Percentiles rank a stretch among this genome's conserved stretches.
Evolutionary conservation across 2,113 vertebrate genomes (phyloP).

Genomic region (Chaetodon auriga): DNA sequence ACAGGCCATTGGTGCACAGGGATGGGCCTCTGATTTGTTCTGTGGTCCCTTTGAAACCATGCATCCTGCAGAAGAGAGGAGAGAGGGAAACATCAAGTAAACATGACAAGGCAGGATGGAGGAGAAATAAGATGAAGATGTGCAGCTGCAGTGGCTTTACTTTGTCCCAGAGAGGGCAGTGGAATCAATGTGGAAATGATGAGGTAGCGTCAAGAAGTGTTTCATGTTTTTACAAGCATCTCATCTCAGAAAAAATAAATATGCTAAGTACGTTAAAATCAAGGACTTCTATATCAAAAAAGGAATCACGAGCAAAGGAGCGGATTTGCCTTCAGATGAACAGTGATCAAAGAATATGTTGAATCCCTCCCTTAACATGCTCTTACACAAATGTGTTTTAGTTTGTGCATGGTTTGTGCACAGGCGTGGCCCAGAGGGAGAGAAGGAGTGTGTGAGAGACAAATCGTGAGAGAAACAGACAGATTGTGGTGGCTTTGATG

Average conservation of each 20-base stretch:
- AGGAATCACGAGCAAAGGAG: conserved; percentile 27
- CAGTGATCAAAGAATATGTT: conserved; percentile 62
- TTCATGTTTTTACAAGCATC: too few species aligned
- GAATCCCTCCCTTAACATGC: conserved; percentile 45
- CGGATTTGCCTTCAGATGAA: conserved; percentile 24
- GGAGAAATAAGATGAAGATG: conserved; percentile 67
- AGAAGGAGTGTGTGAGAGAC: conserved; percentile 68
- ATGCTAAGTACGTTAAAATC: conserved; percentile 15
- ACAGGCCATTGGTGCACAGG: conserved; percentile 63
- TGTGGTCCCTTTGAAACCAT: conserved; percentile 82
- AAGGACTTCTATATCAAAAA: conserved; percentile 40
- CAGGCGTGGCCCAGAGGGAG: conserved; percentile 32
- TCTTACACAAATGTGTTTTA: conserved; percentile 70
- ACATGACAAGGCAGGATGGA: conserved; percentile 65
- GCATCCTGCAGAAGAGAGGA: conserved; percentile 65
- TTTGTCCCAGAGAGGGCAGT: conserved; percentile 58
- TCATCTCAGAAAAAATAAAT: conserved; percentile 34
- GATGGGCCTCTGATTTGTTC: conserved; percentile 79
- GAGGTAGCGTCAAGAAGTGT: conserved; percentile 19
- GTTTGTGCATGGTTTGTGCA: conserved; percentile 74
- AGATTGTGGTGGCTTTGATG: conserved; percentile 81
- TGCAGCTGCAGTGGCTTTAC: conserved; percentile 65
- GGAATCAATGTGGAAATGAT: conserved; percentile 67
- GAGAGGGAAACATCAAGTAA: conserved; percentile 61
- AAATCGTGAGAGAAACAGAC: conserved; percentile 77